Percentiles rank a stretch among this genome's conserved stretches.
These are phyloP conservation scores for Psilopsiagon aymara DNA, from an alignment of 2,113 vertebrate genomes.

Conservation along the genomic window DNA sequence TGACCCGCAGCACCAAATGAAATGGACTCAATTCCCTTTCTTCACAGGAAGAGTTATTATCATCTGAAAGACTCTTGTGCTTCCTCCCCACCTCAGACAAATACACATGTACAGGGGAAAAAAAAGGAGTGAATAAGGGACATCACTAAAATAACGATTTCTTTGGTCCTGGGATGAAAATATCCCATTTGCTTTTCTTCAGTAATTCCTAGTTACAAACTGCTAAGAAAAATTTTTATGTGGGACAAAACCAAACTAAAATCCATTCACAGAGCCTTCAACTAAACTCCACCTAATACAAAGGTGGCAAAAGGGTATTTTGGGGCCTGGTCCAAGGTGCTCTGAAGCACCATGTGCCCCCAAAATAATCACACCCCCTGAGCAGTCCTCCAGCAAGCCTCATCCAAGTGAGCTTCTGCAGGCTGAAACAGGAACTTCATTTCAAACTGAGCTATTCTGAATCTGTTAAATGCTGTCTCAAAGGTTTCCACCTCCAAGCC, in stretches of 20 bases:
- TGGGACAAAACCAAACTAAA: neutral
- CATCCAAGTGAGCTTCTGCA: neutral
- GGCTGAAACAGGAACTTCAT: neutral
- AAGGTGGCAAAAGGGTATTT: neutral
- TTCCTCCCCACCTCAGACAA: neutral
- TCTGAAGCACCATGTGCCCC: neutral
- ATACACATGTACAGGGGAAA: neutral
- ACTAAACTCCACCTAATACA: neutral
- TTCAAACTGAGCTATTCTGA: neutral
- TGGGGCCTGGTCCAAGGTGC: neutral
- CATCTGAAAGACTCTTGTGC: neutral
- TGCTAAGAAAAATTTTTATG: neutral
- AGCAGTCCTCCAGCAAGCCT: neutral
- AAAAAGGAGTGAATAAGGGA: neutral
- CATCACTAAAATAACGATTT: neutral
- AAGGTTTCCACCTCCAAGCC: neutral
- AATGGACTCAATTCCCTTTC: neutral
- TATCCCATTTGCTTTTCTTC: neutral
- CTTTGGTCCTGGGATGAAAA: neutral
- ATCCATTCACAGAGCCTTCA: neutral
- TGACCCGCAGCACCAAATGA: neutral
- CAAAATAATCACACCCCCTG: neutral
- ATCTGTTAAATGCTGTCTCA: neutral
- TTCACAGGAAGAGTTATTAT: neutral
- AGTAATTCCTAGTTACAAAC: neutral